Evolutionary conservation across 1,140 invertebrate genomes (phyloP).

Genomic region (Zelostemma sp.): DNA sequence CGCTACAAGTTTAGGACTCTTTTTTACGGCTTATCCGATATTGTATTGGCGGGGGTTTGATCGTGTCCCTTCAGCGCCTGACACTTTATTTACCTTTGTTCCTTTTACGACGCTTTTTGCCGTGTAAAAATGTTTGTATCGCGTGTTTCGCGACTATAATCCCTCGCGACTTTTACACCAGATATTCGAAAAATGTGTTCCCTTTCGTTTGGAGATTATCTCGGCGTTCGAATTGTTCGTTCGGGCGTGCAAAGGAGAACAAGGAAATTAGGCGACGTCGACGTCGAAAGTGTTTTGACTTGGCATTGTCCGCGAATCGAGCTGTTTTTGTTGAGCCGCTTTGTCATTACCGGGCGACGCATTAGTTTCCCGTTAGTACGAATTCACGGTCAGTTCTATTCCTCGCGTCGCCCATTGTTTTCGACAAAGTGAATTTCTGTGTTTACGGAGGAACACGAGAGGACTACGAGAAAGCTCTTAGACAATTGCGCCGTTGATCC

Average conservation of each 20-base stretch:
- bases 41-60: slow-evolving; percentile 27
- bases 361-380: not conserved
- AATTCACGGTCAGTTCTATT: not conserved
- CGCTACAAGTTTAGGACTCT: slow-evolving; percentile 30
- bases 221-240: not conserved
- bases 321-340: not conserved
- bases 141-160: no score
- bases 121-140: slow-evolving; percentile 4
- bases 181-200: not conserved
- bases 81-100: slow-evolving; percentile 23
- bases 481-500: not conserved
- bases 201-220: not conserved
- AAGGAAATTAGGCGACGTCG: no score
- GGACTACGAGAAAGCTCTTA: not conserved
- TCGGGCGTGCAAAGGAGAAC: not conserved
- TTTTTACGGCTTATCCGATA: slow-evolving; percentile 36
- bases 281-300: not conserved
- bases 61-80: slow-evolving; percentile 19
- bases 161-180: slow-evolving; percentile 8
- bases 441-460: not conserved
- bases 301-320: not conserved
- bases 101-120: slow-evolving; percentile 15
- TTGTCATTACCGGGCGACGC: not conserved
- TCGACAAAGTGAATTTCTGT: slow-evolving; percentile 3
- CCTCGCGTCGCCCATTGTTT: not conserved